These are phyloP conservation scores for Tragelaphus strepsiceros DNA, from an alignment of 2,113 vertebrate species.

Conservation along the genomic window DNA sequence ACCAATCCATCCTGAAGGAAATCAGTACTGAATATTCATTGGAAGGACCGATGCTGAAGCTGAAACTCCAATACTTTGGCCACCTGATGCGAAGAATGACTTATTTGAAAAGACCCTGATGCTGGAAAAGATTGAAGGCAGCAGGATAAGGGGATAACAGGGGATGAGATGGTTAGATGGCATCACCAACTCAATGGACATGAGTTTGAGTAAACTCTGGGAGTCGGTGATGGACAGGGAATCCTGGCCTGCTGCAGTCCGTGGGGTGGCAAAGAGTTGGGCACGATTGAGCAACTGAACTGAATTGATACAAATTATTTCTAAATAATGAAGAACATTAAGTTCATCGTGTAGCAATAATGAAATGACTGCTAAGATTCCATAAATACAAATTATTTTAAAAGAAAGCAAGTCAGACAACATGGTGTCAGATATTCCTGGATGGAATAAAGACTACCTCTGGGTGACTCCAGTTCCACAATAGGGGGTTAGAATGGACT, in stretches of 20 bases:
- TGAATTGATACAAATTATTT: not conserved
- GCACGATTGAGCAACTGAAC: not conserved
- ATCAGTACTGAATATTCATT: not conserved
- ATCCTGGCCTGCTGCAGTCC: not conserved
- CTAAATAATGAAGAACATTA: not conserved
- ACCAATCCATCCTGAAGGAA: not conserved
- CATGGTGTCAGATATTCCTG: not conserved
- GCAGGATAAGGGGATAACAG: not conserved
- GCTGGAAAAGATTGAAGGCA: not conserved
- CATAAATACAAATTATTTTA: not conserved
- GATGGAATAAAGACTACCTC: not conserved
- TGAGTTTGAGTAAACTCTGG: not conserved
- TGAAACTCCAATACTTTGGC: not conserved
- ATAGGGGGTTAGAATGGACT: too few relatives aligned
- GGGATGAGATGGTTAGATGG: not conserved
- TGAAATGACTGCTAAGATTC: not conserved
- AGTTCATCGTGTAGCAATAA: not conserved
- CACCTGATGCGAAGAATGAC: not conserved
- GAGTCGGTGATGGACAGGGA: not conserved
- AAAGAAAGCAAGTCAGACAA: not conserved
- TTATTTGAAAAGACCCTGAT: not conserved
- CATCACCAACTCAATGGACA: fast-evolving
- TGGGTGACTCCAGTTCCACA: not conserved
- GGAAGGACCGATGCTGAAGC: not conserved
- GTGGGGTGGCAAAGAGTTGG: not conserved